Evolutionary conservation across 1,140 invertebrate species (phyloP).

Genomic region (Acromyrmex charruanus): DNA sequence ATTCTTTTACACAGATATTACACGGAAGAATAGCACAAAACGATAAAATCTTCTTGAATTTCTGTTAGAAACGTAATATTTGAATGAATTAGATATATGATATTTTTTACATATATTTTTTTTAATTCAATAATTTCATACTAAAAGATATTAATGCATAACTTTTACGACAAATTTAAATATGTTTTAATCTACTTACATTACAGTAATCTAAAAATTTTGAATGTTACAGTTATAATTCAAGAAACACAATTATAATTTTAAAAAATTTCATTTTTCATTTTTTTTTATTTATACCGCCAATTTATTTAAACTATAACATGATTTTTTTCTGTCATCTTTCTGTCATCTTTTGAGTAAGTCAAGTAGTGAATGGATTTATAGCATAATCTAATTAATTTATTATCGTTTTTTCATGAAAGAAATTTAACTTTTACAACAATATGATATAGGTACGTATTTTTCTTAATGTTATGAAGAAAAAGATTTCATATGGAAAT

Average conservation of each 20-base stretch:
- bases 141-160: background rate
- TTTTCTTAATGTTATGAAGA: background rate
- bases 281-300: background rate
- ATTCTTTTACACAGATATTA: constrained; percentile 2
- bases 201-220: background rate
- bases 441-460: background rate
- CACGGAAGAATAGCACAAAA: background rate
- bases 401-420: background rate
- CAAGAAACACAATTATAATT: background rate
- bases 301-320: background rate
- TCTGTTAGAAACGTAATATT: background rate
- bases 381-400: background rate
- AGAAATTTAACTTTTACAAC: constrained; percentile 5
- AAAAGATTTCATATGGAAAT: background rate
- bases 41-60: background rate
- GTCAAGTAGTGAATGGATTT: background rate
- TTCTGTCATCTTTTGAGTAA: background rate
- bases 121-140: background rate
- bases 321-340: background rate
- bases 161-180: background rate
- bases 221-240: too few species aligned
- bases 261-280: background rate
- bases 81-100: background rate
- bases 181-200: background rate
- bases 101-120: background rate